Evolutionary conservation across 2,113 vertebrate genomes (phyloP).

Genomic region (Gnathonemus longibarbis): DNA sequence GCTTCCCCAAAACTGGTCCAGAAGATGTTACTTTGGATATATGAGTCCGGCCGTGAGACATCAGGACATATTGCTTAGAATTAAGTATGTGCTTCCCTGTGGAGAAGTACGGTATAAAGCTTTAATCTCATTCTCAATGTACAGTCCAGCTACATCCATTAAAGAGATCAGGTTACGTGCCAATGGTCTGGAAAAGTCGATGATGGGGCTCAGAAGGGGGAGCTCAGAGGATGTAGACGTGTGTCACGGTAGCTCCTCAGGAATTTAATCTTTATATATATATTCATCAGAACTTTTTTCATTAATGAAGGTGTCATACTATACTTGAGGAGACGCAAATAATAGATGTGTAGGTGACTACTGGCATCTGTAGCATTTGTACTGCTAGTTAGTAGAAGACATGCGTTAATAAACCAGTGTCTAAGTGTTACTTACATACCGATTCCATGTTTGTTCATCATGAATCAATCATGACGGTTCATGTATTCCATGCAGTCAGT

Average conservation of each 20-base stretch:
- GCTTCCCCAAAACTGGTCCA: not conserved
- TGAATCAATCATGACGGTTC: too few species aligned
- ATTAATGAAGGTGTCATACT: not conserved
- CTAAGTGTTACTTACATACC: too few species aligned
- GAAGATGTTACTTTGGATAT: not conserved
- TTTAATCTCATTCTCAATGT: not conserved
- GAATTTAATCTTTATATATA: not conserved
- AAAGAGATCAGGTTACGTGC: not conserved
- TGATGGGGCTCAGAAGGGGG: not conserved
- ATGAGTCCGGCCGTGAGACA: not conserved
- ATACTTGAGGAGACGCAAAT: not conserved
- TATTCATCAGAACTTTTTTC: not conserved
- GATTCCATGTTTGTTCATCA: too few species aligned
- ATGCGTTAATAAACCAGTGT: too few species aligned
- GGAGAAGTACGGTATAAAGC: not conserved
- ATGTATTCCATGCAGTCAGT: too few species aligned
- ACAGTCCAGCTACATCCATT: not conserved
- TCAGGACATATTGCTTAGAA: not conserved
- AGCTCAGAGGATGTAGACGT: not conserved
- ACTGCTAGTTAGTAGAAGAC: not conserved
- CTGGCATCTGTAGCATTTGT: too few species aligned
- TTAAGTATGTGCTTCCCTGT: not conserved
- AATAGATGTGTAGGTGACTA: too few species aligned
- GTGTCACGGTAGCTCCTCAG: not conserved
- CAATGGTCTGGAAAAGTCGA: not conserved